phyloP scores from a whole-genome alignment of 2,797 vertebrate species.

The Gymnothorax reevesii region DNA sequence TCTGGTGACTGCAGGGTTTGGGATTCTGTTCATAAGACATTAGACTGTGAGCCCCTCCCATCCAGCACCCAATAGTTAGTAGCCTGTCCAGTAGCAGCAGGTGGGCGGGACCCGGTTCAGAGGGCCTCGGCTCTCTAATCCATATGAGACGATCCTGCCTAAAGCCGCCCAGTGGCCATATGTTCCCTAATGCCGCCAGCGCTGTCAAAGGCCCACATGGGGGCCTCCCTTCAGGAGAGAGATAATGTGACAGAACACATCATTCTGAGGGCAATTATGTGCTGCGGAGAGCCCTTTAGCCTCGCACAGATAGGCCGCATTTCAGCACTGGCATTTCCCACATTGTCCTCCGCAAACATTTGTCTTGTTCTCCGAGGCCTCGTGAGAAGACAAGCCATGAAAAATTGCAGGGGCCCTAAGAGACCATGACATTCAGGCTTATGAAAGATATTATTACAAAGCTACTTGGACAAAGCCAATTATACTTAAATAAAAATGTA shows the following conservation, averaged over 20 bases:
- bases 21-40: neutral
- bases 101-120: neutral
- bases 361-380: conserved; percentile 56
- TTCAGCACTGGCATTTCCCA: conserved; percentile 76
- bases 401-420: conserved; percentile 45
- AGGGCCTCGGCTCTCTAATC: neutral
- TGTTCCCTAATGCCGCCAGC: conserved; percentile 68
- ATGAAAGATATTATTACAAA: conserved; percentile 58
- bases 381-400: conserved; percentile 48
- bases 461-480: conserved; percentile 51
- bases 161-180: conserved; percentile 49
- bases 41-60: neutral
- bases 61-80: neutral
- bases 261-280: conserved; percentile 75
- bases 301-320: conserved; percentile 69
- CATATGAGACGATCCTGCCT: neutral
- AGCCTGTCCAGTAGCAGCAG: neutral
- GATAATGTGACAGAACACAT: conserved; percentile 73
- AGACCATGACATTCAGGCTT: conserved; percentile 45
- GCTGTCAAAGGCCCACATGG: conserved; percentile 68
- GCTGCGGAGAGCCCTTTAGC: conserved; percentile 69
- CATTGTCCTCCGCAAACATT: conserved; percentile 72
- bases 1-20: neutral
- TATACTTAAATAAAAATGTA: conserved; percentile 52
- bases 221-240: conserved; percentile 67